Conservation (phyloP, 2,888 invertebrate genomes). For the Drosophila emarginata region DNA sequence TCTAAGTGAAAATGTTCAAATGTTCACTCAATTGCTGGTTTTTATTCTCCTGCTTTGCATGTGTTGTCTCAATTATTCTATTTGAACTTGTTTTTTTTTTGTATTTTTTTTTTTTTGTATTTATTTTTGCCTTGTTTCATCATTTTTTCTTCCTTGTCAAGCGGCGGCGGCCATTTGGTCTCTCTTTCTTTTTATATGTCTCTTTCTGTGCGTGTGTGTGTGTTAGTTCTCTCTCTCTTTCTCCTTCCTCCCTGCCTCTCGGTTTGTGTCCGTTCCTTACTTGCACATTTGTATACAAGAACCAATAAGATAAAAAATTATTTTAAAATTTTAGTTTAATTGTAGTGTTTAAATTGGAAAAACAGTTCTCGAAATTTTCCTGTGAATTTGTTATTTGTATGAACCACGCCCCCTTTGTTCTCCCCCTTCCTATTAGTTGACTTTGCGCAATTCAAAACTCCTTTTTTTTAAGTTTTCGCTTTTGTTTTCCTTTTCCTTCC, state of each 20-base stretch:
- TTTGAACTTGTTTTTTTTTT: conserved; percentile 14
- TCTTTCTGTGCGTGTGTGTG: conserved; percentile 11
- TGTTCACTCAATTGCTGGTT: conserved; percentile 3
- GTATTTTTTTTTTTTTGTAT: conserved; percentile 27
- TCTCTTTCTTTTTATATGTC: conserved; percentile 34
- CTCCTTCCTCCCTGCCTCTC: conserved; percentile 28
- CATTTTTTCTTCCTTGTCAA: conserved; percentile 72
- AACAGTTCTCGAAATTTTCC: conserved; percentile 13
- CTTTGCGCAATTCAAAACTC: conserved; percentile 17
- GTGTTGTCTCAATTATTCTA: conserved; percentile 25
- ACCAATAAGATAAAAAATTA: conserved; percentile 60
- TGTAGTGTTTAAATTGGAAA: not conserved
- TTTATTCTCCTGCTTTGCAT: conserved; percentile 22
- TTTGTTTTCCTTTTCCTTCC: conserved; percentile 53
- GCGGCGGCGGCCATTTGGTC: conserved; percentile 65
- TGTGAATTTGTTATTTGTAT: not conserved
- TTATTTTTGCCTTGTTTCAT: conserved; percentile 46
- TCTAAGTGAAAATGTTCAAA: conserved; percentile 7
- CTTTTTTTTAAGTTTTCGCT: conserved; percentile 43
- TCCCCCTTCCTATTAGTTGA: not conserved
- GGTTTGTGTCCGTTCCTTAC: conserved; percentile 40
- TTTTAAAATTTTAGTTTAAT: conserved; percentile 20
- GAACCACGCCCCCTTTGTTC: conserved; percentile 32
- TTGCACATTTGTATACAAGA: conserved; percentile 63
- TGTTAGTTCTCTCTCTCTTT: conserved; percentile 2